Conservation (phyloP, 2,888 invertebrate species). For the Bimastos eiseni region DNA sequence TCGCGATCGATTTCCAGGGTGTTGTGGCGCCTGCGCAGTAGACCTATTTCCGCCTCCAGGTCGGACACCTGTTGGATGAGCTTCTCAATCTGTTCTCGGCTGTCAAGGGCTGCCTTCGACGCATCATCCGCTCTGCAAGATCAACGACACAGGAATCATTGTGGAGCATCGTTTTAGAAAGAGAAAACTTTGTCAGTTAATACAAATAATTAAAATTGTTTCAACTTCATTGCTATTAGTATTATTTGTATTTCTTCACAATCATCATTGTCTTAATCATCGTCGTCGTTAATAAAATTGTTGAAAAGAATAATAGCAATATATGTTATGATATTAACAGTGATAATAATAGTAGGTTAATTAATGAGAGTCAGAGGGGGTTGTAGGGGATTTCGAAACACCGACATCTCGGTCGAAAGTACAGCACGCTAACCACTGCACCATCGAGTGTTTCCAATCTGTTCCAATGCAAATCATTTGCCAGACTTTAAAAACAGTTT, state of each 20-base stretch:
- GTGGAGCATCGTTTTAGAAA: slow-evolving; percentile 53
- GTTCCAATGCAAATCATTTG: background rate
- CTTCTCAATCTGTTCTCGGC: slow-evolving; percentile 39
- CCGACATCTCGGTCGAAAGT: no score
- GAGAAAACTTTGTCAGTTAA: background rate
- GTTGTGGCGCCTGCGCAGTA: slow-evolving; percentile 59
- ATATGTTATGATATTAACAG: no score
- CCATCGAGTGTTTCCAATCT: no score
- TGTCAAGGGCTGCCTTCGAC: slow-evolving; percentile 17
- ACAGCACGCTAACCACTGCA: no score
- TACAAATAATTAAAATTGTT: no score
- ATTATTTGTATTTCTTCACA: background rate
- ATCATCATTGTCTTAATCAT: no score
- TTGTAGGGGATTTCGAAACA: no score
- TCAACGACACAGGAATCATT: slow-evolving; percentile 44
- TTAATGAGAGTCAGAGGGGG: no score
- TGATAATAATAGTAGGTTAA: no score
- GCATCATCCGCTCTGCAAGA: slow-evolving; percentile 30
- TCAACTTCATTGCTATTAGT: background rate
- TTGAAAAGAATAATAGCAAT: no score
- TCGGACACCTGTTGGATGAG: slow-evolving; percentile 63
- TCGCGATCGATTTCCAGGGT: slow-evolving; percentile 55
- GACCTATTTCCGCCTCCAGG: slow-evolving; percentile 63
- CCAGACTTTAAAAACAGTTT: background rate
- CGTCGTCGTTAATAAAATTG: no score